These are phyloP conservation scores for Xiphophorus birchmanni DNA, from an alignment of 2,797 vertebrate genomes.

Conservation along the genomic window DNA sequence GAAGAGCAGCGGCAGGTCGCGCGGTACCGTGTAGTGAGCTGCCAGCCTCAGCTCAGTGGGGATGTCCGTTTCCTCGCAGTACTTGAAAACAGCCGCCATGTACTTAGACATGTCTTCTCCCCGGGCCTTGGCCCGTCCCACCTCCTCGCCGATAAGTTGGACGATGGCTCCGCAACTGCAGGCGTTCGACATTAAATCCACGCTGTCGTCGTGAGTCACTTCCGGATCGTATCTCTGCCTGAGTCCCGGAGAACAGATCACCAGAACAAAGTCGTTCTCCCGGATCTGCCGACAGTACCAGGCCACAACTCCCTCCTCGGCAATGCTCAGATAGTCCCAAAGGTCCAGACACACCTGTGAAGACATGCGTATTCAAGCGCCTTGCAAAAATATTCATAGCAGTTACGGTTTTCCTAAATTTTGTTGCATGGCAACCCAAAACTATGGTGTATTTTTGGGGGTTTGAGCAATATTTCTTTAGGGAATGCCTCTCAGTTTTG, in stretches of 20 bases:
- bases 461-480: neutral
- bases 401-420: neutral
- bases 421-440: neutral
- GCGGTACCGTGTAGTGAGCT: constrained; percentile 72
- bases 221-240: constrained; percentile 27
- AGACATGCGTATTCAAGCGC: neutral
- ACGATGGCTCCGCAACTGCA: constrained; percentile 53
- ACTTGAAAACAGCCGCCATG: constrained; percentile 79
- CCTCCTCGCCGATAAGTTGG: constrained; percentile 75
- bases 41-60: constrained; percentile 76
- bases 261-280: constrained; percentile 80
- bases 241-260: constrained; percentile 80
- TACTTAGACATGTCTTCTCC: constrained; percentile 80
- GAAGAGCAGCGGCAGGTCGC: constrained; percentile 79
- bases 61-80: constrained; percentile 76
- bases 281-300: constrained; percentile 78
- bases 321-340: constrained; percentile 79
- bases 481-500: neutral
- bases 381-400: neutral
- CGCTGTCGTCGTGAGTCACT: constrained; percentile 12
- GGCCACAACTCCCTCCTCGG: constrained; percentile 73
- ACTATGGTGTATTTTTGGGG: neutral
- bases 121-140: constrained; percentile 70
- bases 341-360: constrained; percentile 81
- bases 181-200: neutral